Evolutionary conservation across 2,888 invertebrate genomes (phyloP).

Genomic region (Chamaedrilus cognettii): DNA sequence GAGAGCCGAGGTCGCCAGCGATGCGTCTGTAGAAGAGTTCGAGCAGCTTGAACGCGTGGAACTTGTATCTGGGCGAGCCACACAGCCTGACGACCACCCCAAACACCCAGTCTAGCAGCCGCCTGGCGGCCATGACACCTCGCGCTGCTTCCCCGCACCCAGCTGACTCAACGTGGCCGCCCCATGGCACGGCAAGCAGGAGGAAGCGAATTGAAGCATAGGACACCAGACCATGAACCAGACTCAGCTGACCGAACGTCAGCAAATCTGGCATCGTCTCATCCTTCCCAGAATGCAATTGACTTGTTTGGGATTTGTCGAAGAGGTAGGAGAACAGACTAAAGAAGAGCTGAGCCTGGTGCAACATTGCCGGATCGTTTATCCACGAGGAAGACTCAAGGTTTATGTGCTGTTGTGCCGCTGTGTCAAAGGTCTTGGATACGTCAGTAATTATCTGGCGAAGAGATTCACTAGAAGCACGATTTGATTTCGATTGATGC

Average conservation of each 20-base stretch:
- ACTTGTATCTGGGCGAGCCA: background rate
- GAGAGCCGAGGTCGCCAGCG: background rate
- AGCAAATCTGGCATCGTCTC: background rate
- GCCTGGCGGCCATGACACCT: background rate
- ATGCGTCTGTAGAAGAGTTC: conserved; percentile 8
- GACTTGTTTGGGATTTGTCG: no score
- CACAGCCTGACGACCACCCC: background rate
- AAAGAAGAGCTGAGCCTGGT: no score
- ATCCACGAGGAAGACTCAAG: no score
- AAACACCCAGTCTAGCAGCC: background rate
- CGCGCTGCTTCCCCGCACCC: no score
- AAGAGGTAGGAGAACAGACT: no score
- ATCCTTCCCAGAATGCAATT: no score
- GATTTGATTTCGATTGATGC: no score
- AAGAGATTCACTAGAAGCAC: no score
- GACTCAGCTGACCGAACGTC: conserved; percentile 3
- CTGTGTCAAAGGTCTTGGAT: no score
- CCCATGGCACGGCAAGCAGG: background rate
- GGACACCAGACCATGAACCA: background rate
- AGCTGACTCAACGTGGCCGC: background rate
- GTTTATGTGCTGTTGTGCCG: no score
- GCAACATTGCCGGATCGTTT: no score
- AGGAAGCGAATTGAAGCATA: background rate
- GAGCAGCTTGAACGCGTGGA: conserved; percentile 13
- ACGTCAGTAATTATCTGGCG: no score